Evolutionary conservation across 2,797 vertebrate species (phyloP), one percentile per base, ranked within the genome.

Genomic region (Sylvilagus floridanus): DNA sequence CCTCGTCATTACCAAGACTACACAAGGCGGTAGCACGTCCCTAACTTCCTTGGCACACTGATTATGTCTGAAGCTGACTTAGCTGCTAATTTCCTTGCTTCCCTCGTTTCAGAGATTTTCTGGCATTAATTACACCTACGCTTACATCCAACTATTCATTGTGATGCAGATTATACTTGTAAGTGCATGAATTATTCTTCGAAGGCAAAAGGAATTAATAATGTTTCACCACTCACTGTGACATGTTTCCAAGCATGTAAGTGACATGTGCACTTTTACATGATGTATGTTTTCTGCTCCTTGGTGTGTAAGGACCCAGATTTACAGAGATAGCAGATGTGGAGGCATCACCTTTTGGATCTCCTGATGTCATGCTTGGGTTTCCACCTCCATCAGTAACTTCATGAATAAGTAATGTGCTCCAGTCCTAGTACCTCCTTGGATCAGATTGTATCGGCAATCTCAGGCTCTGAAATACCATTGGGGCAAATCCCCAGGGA

Each of bases 141-240:
- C 94, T 90, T 96, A 95, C 95, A 96, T 96, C 94, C 96, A 97
- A 96, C 96, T 97, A 97, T 97, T 96, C 97, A 97, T 95, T 97
- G 96, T 97, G 97, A 97, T 97, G 97, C 96, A 97, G 96, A 97
- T 97, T 96, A 95, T 75, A 76, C 94, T 97, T 97, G 90, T 95
- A 97, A 95, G 93, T 96, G 96, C 97, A 96, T 97, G 97, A 97
- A 97, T 97, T 97, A 96, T 94, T 97, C 97, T 97, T 96, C 9
- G 60, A 97, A 96, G 94, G 96, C 91, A 95, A 95, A 97, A 95
- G 50, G 90, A 97, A 96, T 96, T 95, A 97, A 95, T 95, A 96
- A 97, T 97, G 95, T 97, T 97, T 97, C 88, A 94, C 97, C 84
- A 96, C 91, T 95, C 77, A 62, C 96, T 93, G 96, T 96, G 97